These are phyloP conservation scores for Cecropterus lyciades DNA, from an alignment of 1,140 invertebrate genomes.

Conservation along the genomic window DNA sequence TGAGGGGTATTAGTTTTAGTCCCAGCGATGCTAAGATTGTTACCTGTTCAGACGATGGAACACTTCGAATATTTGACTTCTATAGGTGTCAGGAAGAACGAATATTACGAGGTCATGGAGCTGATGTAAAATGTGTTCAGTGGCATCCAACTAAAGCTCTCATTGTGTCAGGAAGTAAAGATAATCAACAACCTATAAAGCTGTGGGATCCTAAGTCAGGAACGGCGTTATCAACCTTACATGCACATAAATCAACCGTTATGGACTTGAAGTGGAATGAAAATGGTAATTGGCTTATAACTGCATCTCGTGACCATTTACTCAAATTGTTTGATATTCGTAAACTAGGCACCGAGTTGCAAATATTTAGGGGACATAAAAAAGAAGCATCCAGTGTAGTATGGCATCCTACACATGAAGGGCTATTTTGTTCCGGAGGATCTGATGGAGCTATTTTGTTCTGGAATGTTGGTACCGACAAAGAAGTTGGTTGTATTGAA, in stretches of 20 bases:
- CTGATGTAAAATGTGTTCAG: constrained; percentile 99
- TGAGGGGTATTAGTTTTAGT: constrained; percentile 99
- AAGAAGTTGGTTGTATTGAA: constrained; percentile 99
- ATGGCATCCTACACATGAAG: constrained; percentile 99
- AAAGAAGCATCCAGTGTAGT: constrained; percentile 98
- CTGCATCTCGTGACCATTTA: constrained; percentile 98
- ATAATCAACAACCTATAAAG: constrained; percentile 99
- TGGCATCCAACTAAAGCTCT: constrained; percentile 99
- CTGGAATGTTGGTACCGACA: constrained; percentile 99
- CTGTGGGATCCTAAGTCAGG: constrained; percentile 99
- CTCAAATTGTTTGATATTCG: constrained; percentile 99
- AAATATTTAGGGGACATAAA: constrained; percentile 98
- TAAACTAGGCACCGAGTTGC: constrained; percentile 96
- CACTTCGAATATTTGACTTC: constrained; percentile 99
- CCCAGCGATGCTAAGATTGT: constrained; percentile 99
- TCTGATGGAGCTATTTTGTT: constrained; percentile 99
- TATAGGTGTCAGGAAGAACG: constrained; percentile 97
- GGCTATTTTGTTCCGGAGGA: constrained; percentile 97
- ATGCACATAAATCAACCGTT: constrained; percentile 99
- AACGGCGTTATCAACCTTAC: constrained; percentile 93
- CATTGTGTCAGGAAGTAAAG: constrained; percentile 99
- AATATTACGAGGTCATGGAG: constrained; percentile 98
- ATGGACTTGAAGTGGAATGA: constrained; percentile 99
- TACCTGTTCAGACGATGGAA: constrained; percentile 99
- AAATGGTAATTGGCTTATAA: constrained; percentile 99